Evolutionary conservation across 2,797 vertebrate species (phyloP), one percentile per base, ranked within the genome.

Genomic region (Gymnoscopelus braueri): DNA sequence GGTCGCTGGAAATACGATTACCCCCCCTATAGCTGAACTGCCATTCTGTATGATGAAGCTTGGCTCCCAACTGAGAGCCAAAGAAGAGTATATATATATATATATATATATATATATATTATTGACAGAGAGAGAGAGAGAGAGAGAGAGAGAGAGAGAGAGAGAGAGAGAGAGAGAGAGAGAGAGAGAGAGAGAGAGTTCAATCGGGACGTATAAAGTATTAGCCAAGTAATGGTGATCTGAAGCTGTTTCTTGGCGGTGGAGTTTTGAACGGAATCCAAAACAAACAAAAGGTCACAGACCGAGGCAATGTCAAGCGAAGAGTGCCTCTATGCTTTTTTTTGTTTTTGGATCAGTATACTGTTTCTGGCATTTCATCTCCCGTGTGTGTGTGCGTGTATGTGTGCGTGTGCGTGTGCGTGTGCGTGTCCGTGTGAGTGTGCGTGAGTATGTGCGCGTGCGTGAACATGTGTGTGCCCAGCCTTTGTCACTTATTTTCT

Each of bases 361-460:
- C 32, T 6, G 70, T 79, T 77, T 86, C 76, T 77, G 77, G 72
- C 83, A 81, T 19, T 74, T 80, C 88, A 82, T 91, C 80, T 80
- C 79, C 83, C 82, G 74, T 86, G 71, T 74, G 81, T 88, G 89
- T 84, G 84, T 89, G 89, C 89, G 87, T 35, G 32, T 5, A 32
- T 24, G 35, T 44, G 35, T 47, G 44, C 24, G 35, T 19, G 60
- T 51, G 29, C 55, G 59, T 50, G 67, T 49, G 70, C 59, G 47
- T 52, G 58, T 19, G 19, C 1, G 19, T 19, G 19, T 19, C 26
- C 72, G 81, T 88, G 89, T 84, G 84, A 88, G 89, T 89, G 87
- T 87, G 71, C 74, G 80, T 88, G 89, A 84, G 84, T n/a, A n/a
- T n/a, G n/a, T n/a, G n/a, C n/a, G n/a, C n/a, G n/a, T 89, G 89